A percentile compares a stretch with the other conserved stretches of the same genome.
These are phyloP conservation scores for Helleia helle DNA, from an alignment of 2,888 invertebrate species.

Conservation along the genomic window DNA sequence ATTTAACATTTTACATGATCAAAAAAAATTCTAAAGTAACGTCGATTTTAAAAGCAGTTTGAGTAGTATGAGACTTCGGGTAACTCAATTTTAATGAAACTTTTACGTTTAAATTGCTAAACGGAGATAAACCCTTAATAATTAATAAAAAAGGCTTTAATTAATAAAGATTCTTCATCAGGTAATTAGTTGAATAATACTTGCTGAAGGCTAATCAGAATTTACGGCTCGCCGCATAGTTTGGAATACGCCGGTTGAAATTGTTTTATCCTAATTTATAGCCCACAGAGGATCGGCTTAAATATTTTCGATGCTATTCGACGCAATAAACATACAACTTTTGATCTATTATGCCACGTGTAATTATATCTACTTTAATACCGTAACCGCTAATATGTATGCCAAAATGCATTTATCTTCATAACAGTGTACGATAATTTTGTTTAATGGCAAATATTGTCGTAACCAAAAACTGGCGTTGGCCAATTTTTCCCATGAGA, in stretches of 20 bases:
- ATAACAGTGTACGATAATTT: conserved; percentile 4
- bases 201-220: conserved; percentile 47
- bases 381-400: conserved; percentile 18
- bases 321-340: conserved; percentile 30
- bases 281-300: conserved; percentile 47
- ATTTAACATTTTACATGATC: too few relatives aligned
- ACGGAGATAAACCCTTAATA: too few relatives aligned
- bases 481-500: too few relatives aligned
- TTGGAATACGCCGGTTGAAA: conserved; percentile 54
- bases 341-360: conserved; percentile 8
- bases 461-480: conserved; percentile 11
- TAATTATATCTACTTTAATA: conserved; percentile 9
- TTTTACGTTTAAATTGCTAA: too few relatives aligned
- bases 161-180: conserved; percentile 1
- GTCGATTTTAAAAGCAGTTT: too few relatives aligned
- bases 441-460: conserved; percentile 1
- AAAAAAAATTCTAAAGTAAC: too few relatives aligned
- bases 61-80: too few relatives aligned
- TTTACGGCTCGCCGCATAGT: conserved; percentile 56
- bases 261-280: conserved; percentile 65
- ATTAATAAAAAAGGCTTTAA: too few relatives aligned
- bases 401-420: conserved; percentile 10
- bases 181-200: conserved; percentile 28
- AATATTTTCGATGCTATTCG: conserved; percentile 45
- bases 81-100: too few relatives aligned